Conservation (phyloP, 2,888 invertebrate species). For the Platycheirus albimanus region DNA sequence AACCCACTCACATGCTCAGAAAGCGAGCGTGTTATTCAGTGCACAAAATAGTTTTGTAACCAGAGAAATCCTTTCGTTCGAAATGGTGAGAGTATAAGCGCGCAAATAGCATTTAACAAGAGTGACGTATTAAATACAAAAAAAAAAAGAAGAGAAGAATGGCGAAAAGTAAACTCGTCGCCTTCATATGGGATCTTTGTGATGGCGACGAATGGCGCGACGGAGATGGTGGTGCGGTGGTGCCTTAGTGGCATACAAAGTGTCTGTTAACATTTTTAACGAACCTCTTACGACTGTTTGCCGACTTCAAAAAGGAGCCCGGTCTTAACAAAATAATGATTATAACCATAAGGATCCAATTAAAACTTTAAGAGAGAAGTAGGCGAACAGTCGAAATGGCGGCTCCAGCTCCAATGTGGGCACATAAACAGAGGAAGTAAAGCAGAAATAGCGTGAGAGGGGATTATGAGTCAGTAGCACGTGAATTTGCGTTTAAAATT, state of each 20-base stretch:
- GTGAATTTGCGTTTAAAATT: constrained; percentile 36
- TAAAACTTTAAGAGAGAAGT: constrained; percentile 68
- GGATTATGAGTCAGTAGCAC: constrained; percentile 50
- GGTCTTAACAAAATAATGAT: constrained; percentile 64
- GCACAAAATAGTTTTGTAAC: constrained; percentile 25
- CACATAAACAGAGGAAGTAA: constrained; percentile 31
- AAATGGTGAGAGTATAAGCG: constrained; percentile 36
- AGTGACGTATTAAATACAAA: constrained; percentile 53
- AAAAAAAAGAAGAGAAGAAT: constrained; percentile 31
- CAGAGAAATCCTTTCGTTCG: constrained; percentile 59
- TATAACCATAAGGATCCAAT: constrained; percentile 71
- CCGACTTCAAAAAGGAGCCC: constrained; percentile 48
- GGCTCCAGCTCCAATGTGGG: constrained; percentile 17
- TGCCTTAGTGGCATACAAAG: constrained; percentile 58
- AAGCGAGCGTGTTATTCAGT: constrained; percentile 17
- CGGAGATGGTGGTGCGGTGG: background rate
- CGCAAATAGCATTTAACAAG: constrained; percentile 44
- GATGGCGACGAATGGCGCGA: background rate
- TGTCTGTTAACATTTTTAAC: constrained; percentile 74
- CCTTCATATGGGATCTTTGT: constrained; percentile 19
- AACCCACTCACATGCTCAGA: constrained; percentile 10
- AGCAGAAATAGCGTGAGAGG: constrained; percentile 8
- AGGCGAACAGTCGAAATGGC: constrained; percentile 15
- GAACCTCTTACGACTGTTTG: constrained; percentile 73
- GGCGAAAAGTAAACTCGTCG: constrained; percentile 8